Base-by-base conservation (phyloP, 2,113 vertebrate species). In the Malurus alboscapulatus region DNA sequence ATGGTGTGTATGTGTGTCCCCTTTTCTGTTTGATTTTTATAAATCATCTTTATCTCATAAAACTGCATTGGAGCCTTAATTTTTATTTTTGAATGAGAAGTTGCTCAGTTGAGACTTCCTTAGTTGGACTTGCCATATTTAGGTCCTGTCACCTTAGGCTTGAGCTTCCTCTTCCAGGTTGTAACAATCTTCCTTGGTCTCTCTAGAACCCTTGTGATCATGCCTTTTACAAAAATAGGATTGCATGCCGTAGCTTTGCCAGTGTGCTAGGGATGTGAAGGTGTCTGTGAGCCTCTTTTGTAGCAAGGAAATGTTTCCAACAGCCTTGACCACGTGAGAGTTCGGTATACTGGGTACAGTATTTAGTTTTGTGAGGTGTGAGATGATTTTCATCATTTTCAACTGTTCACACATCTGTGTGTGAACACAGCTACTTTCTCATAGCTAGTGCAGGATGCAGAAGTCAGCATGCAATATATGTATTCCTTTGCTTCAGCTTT, bases 1-100 rank as follows among this genome's bases (percentile, higher is more conserved):
- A 19, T 19, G 30, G 34, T 9, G 34, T 11, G 9, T 4, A 48
- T 26, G 5, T 29, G 0, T 10, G 1, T 0, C 15, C 3, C 3
- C 24, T 48, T 29, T 53, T n/a, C 15, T 80, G 26, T 14, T 75
- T 42, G 20, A 19, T 18, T 30, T 25, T 11, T 68, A 25, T 38
- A n/a, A 32, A 38, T 44, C 7, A 20, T 62, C 51, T 71, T 44
- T 59, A 29, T 58, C 68, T 59, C 36, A 5, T 57, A n/a, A 48
- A 83, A 36, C 22, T 71, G 30, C 24, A n/a, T 4, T 59, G 19
- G 13, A 21, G 12, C 21, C 48, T n/a, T 59, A 8, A 2, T 15
- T 61, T 77, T 69, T 22, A 1, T 51, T 11, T 69, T 58, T 74
- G 53, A 69, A 47, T 24, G 34, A 58, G 59, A 30, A 40, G 24